phyloP scores from a whole-genome alignment of 2,888 invertebrate species.

The Leucophora obtusa region DNA sequence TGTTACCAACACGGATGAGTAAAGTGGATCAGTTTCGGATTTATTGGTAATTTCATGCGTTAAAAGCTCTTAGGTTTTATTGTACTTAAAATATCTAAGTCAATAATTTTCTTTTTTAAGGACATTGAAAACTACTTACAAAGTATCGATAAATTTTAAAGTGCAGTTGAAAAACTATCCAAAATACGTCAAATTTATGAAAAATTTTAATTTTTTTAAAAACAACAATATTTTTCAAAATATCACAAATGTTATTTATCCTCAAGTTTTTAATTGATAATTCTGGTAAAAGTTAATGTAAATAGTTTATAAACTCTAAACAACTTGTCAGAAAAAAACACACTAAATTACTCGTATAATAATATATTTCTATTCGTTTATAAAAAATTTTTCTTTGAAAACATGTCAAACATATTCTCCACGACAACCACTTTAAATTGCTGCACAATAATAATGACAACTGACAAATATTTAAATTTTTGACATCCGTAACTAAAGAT shows the following conservation, averaged over 20 bases:
- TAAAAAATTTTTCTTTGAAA: neutral
- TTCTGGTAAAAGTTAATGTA: neutral
- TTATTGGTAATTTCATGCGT: too few relatives aligned
- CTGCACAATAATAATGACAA: conserved; percentile 32
- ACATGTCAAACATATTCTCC: neutral
- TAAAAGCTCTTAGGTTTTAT: too few relatives aligned
- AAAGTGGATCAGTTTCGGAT: too few relatives aligned
- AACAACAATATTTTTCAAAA: neutral
- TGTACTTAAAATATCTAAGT: too few relatives aligned
- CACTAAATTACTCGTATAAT: too few relatives aligned
- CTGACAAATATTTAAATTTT: conserved; percentile 46
- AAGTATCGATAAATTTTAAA: too few relatives aligned
- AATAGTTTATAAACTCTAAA: neutral
- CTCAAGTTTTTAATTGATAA: neutral
- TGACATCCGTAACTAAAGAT: conserved; percentile 44
- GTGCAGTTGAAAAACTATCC: too few relatives aligned
- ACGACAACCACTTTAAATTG: conserved; percentile 4
- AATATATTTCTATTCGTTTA: neutral
- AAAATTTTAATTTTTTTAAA: neutral
- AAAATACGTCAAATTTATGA: too few relatives aligned
- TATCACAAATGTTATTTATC: neutral
- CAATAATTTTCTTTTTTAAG: too few relatives aligned
- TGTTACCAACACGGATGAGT: too few relatives aligned
- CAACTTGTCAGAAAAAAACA: neutral
- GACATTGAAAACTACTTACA: too few relatives aligned